These are phyloP conservation scores for Collichthys lucidus DNA, from an alignment of 2,113 vertebrate genomes.

Conservation along the genomic window DNA sequence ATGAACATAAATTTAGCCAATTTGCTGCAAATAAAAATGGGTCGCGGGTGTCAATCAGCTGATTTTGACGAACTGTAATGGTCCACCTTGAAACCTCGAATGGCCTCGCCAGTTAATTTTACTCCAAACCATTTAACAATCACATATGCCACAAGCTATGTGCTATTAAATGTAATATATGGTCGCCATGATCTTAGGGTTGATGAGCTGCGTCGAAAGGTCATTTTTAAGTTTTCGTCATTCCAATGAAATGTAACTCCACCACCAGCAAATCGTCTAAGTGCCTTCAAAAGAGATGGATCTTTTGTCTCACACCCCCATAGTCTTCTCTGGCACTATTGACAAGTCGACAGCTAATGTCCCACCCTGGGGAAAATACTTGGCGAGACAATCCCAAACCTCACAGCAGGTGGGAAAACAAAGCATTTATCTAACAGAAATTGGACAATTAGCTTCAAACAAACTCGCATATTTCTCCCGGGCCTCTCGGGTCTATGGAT, in stretches of 20 bases:
- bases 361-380: slow-evolving; percentile 50
- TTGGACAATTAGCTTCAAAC: slow-evolving; percentile 67
- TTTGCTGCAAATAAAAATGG: not conserved
- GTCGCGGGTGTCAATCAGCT: slow-evolving; percentile 13
- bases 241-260: not conserved
- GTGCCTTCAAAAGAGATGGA: no score
- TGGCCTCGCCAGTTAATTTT: slow-evolving; percentile 6
- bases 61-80: slow-evolving; percentile 7
- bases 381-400: slow-evolving; percentile 51
- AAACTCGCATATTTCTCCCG: slow-evolving; percentile 42
- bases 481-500: slow-evolving; percentile 47
- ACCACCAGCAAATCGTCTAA: slow-evolving; percentile 12
- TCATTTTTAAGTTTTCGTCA: slow-evolving; percentile 13
- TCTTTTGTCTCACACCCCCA: slow-evolving; percentile 28
- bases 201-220: not conserved
- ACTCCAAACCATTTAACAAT: slow-evolving; percentile 43
- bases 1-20: slow-evolving; percentile 24
- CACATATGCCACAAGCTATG: not conserved
- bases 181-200: not conserved
- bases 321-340: slow-evolving; percentile 25
- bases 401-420: slow-evolving; percentile 63
- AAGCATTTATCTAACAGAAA: slow-evolving; percentile 59
- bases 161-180: slow-evolving; percentile 3
- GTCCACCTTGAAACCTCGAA: slow-evolving; percentile 18
- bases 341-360: slow-evolving; percentile 42